Evolutionary conservation across 2,113 vertebrate species (phyloP), one percentile per base, ranked within the genome.

Genomic region (Paracanthobrama guichenoti): DNA sequence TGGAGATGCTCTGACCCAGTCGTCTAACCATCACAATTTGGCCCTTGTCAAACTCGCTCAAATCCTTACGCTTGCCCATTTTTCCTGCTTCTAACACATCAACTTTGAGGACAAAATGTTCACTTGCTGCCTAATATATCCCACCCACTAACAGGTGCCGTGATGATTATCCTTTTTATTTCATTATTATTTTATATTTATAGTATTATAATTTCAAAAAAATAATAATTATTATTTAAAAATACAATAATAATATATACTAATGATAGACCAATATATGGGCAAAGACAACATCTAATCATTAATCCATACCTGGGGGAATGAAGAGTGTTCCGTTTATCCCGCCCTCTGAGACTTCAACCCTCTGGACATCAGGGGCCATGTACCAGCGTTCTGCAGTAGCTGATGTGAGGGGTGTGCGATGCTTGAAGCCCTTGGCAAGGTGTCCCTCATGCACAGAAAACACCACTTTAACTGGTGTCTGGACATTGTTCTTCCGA

Each of bases 381-480:
- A 90, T 86, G 90, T 93, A 94, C 92, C 92, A 95, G 44, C 93
- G 91, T 83, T 95, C 92, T 39, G 90, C 89, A 35, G 87, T 20
- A 48, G 90, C 90, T 24, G 67, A 48, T 1, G 90, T 90, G 79
- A 95, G 62, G 0, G 87, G 77, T 12, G 22, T 13, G 76, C 66
- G 86, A 62, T 90, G 89, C 35, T 12, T 6, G 1, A 95, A 94
- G 5, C 87, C 90, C 57, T 88, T 71, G 6, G 71, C 88, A 64
- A 87, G 50, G 72, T 94, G 91, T 80, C 89, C 91, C 55, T 71
- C 72, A 84, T 93, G 92, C 50, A 94, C 91, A 0, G 91, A 94
- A 83, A 95, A 79, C 0, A 57, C 84, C 50, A 95, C 81, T 79
- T 85, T 87, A 87, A 91, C 59, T 28, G 93, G 93, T 16, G 71